Evolutionary conservation across 2,888 invertebrate genomes (phyloP).

Genomic region (Sphaeridia pumilis): DNA sequence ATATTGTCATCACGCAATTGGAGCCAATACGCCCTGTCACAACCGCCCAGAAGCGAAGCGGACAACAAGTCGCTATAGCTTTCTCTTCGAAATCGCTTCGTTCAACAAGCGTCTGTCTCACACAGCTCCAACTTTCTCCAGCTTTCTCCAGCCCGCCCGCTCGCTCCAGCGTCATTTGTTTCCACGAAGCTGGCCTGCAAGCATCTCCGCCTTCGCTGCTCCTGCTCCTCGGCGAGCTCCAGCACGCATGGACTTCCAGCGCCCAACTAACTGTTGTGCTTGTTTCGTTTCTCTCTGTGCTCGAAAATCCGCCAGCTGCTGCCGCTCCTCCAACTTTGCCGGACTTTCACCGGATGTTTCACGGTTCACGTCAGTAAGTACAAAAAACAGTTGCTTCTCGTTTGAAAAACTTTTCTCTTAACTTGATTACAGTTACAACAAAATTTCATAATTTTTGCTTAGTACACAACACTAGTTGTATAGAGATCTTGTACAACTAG

Average conservation of each 20-base stretch:
- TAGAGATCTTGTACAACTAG: no score
- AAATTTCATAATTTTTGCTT: no score
- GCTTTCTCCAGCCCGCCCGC: conserved; percentile 19
- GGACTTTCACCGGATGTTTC: neutral
- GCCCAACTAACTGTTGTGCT: neutral
- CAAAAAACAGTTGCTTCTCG: no score
- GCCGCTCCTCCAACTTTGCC: neutral
- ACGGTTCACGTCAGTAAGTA: neutral
- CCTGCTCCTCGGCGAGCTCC: no score
- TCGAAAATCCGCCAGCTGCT: neutral
- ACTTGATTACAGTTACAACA: no score
- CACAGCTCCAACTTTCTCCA: conserved; percentile 21
- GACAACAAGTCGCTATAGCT: no score
- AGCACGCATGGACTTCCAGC: neutral
- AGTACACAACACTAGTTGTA: no score
- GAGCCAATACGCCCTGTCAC: neutral
- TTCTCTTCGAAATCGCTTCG: neutral
- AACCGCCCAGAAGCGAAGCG: no score
- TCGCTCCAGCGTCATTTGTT: conserved; percentile 15
- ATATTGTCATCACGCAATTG: conserved; percentile 2
- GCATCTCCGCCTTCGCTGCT: neutral
- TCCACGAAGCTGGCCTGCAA: neutral
- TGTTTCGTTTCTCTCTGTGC: neutral
- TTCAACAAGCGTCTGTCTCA: no score
- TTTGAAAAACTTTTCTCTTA: no score